phyloP scores from a whole-genome alignment of 2,888 invertebrate species.

The Laspeyria flexula region DNA sequence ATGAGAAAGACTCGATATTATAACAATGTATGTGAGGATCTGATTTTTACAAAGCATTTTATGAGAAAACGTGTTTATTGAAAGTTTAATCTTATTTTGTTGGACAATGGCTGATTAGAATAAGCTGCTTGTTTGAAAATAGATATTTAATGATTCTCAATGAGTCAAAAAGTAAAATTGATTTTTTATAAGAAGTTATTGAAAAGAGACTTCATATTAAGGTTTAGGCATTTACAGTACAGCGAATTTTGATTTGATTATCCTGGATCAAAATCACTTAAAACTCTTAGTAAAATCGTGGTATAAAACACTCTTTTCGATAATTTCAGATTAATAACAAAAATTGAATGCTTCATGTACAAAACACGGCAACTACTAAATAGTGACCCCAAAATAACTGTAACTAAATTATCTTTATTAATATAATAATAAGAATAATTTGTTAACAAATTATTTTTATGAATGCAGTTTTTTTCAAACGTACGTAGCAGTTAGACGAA shows the following conservation, averaged over 20 bases:
- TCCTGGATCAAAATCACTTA: too few species aligned
- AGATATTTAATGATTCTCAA: background rate
- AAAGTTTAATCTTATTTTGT: conserved; percentile 18
- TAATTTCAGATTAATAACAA: too few species aligned
- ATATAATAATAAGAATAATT: background rate
- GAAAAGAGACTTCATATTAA: too few species aligned
- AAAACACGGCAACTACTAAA: too few species aligned
- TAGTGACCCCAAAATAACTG: too few species aligned
- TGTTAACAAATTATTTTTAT: conserved; percentile 35
- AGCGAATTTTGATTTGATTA: too few species aligned
- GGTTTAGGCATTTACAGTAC: too few species aligned
- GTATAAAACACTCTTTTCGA: too few species aligned
- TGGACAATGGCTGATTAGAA: conserved; percentile 26
- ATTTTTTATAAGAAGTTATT: too few species aligned
- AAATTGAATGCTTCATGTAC: too few species aligned
- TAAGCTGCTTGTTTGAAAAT: conserved; percentile 19
- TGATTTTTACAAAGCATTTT: conserved; percentile 35
- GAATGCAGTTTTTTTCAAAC: conserved; percentile 28
- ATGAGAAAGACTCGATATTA: conserved; percentile 36
- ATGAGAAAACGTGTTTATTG: conserved; percentile 16
- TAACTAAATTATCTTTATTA: too few species aligned
- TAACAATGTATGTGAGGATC: conserved; percentile 44
- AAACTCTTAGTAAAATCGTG: too few species aligned
- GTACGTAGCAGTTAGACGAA: conserved; percentile 24
- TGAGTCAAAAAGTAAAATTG: background rate